Evolutionary conservation across 2,113 vertebrate genomes (phyloP).

Genomic region (Kryptolebias marmoratus): DNA sequence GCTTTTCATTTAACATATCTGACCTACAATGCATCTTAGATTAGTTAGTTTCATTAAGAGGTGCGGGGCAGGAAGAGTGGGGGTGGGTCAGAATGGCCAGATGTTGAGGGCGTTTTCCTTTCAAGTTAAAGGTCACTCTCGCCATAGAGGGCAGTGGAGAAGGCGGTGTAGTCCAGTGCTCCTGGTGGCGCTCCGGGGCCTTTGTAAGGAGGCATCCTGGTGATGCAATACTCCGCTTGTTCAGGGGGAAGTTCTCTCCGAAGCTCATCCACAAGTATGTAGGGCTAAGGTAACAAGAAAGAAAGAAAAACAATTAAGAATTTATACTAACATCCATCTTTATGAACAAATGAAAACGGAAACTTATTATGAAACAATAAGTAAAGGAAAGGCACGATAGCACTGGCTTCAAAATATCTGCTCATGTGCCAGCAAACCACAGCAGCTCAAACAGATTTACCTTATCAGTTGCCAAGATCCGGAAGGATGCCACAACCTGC

Average conservation of each 20-base stretch:
- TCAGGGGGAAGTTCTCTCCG: conserved; percentile 90
- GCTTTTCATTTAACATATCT: conserved; percentile 37
- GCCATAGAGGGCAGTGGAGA: conserved; percentile 94
- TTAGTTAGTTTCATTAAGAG: conserved; percentile 43
- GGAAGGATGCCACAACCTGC: conserved; percentile 95
- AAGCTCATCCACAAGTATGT: conserved; percentile 91
- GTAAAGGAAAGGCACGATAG: conserved; percentile 3
- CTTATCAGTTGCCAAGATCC: conserved; percentile 94
- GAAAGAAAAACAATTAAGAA: neutral
- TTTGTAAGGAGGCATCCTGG: conserved; percentile 88
- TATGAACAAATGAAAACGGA: neutral
- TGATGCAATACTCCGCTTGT: conserved; percentile 93
- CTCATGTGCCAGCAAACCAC: conserved; percentile 5
- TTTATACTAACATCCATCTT: neutral
- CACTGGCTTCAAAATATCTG: conserved; percentile 30
- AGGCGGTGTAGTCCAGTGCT: conserved; percentile 93
- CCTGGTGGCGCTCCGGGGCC: conserved; percentile 81
- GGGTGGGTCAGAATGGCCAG: conserved; percentile 13
- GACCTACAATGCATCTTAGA: conserved; percentile 22
- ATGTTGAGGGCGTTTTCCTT: conserved; percentile 30
- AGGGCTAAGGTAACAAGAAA: conserved; percentile 78
- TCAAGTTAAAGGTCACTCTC: conserved; percentile 91
- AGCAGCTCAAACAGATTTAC: conserved; percentile 66
- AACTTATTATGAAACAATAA: neutral
- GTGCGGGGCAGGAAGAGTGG: neutral